Conservation (phyloP, 2,888 invertebrate genomes). For the Rutpela maculata region DNA sequence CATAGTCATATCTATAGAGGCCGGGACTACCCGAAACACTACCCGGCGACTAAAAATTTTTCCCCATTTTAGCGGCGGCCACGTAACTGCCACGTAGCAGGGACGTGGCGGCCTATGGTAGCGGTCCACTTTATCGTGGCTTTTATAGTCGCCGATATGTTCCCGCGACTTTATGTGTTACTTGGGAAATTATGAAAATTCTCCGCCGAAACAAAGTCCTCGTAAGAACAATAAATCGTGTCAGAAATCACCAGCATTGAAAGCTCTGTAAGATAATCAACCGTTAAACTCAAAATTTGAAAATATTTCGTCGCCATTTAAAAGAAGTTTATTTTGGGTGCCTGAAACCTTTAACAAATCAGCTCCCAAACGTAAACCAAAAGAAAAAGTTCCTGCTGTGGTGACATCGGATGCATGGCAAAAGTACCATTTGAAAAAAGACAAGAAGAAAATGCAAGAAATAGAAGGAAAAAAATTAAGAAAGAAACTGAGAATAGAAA, state of each 20-base stretch:
- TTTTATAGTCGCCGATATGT: no score
- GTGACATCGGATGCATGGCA: slow-evolving; percentile 1
- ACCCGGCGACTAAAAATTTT: no score
- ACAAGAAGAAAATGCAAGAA: background rate
- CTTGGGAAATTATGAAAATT: background rate
- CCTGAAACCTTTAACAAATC: background rate
- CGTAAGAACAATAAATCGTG: background rate
- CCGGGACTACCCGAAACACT: no score
- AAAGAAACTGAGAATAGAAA: background rate
- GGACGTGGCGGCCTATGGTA: no score
- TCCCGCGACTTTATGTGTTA: no score
- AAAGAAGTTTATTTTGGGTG: background rate
- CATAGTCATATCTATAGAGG: no score
- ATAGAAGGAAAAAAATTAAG: background rate
- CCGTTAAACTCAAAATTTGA: background rate
- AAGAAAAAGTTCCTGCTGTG: background rate
- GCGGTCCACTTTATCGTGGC: no score
- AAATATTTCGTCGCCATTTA: background rate
- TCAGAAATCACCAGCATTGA: background rate
- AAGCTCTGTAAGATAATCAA: no score
- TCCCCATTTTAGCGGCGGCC: no score
- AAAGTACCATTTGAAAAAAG: background rate
- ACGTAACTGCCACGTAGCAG: no score
- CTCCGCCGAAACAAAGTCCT: background rate
- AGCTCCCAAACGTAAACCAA: background rate